Evolutionary conservation across 1,140 invertebrate genomes (phyloP), one percentile per base, ranked within the genome.

Genomic region (Drosophila oshimai): DNA sequence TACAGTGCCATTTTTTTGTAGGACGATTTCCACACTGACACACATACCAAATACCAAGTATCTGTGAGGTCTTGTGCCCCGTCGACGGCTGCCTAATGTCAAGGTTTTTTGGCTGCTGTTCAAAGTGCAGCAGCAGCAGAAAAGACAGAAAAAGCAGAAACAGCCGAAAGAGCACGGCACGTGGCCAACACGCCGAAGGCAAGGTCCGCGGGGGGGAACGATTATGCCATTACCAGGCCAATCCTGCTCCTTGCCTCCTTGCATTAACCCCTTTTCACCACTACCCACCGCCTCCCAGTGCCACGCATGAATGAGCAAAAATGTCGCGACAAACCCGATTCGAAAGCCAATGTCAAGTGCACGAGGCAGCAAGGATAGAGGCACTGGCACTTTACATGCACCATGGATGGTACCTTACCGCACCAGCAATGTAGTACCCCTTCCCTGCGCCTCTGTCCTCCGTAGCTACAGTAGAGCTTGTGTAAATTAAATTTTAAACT

Each of bases 261-360:
- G 18, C 44, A 55, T 42, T 22, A 17, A 20, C 42, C 39, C 20
- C 34, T 20, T 29, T n/a, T n/a, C 51, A 60, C 51, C 65, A 17
- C 53, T 5, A 9, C n/a, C 17, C 2, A 3, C 6, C 18, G 20
- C 36, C 34, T 51, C 41, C 36, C 76, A 36, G 44, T 33, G 45
- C 33, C 41, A 28, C 33, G 54, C 69, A 64, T 83, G 73, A 83
- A 84, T 84, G 74, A 61, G 57, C 74, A 69, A 57, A 79, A 74
- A 65, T 39, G 74, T 58, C 62, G 70, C 69, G 57, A 39, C 79
- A 53, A 67, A 26, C 61, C 62, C 37, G 28, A 54, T 49, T 55
- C 50, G 53, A 58, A 60, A 67, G 58, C 57, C 80, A 84, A 86
- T 84, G 79, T 84, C 79, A 84, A 84, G 79, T 86, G 70, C 80